Evolutionary conservation across 2,888 invertebrate species (phyloP).

Genomic region (Andrena bucephala): DNA sequence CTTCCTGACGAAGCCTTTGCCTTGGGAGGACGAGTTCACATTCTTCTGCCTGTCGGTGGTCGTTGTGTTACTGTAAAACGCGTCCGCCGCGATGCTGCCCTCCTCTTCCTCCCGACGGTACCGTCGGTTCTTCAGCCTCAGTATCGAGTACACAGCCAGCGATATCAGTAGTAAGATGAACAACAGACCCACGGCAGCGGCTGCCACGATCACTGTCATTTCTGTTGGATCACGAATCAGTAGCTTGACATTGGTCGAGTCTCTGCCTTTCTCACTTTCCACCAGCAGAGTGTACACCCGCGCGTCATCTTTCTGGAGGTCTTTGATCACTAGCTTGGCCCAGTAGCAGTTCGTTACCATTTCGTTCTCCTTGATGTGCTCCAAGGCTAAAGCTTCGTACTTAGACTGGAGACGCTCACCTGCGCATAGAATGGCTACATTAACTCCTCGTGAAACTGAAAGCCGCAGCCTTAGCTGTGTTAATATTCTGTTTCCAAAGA

Average conservation of each 20-base stretch:
- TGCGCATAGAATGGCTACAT: constrained; percentile 52
- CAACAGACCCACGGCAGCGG: constrained; percentile 78
- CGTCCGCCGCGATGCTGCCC: constrained; percentile 83
- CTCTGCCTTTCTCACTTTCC: constrained; percentile 94
- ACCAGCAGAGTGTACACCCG: constrained; percentile 94
- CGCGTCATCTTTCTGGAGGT: constrained; percentile 92
- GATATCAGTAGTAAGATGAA: constrained; percentile 78
- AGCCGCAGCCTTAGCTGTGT: too few relatives aligned
- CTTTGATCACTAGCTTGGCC: constrained; percentile 91
- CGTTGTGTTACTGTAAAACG: constrained; percentile 75
- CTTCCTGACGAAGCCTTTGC: constrained; percentile 67
- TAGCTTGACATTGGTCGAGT: constrained; percentile 84
- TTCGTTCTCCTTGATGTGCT: constrained; percentile 81
- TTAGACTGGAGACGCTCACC: constrained; percentile 82
- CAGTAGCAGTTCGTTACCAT: constrained; percentile 90
- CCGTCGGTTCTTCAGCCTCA: constrained; percentile 76
- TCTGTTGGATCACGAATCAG: constrained; percentile 82
- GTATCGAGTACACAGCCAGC: constrained; percentile 77
- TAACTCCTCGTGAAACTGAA: not conserved
- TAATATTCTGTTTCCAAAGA: too few relatives aligned
- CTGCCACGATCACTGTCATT: constrained; percentile 80
- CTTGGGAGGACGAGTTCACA: constrained; percentile 50
- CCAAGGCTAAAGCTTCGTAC: constrained; percentile 82
- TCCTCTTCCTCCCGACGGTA: constrained; percentile 79
- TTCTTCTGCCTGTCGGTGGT: constrained; percentile 61